Evolutionary conservation across 2,888 invertebrate species (phyloP), one percentile per base, ranked within the genome.

Genomic region (Acleris literana): DNA sequence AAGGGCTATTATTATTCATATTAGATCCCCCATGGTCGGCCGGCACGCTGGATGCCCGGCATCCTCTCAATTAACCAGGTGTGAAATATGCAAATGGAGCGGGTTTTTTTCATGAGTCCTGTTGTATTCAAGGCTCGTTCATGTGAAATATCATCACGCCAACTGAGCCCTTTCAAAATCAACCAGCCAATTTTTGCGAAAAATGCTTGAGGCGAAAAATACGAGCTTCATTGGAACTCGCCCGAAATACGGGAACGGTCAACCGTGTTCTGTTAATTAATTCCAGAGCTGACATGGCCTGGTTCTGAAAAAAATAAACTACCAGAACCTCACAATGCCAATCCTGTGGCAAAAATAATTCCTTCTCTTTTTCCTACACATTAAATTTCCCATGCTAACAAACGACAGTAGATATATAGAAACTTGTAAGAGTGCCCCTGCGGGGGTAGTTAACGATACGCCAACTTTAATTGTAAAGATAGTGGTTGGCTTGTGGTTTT

Each of bases 81-180:
- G 85, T 85, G 83, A 86, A 86, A 87, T 84, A 84, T 86, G 85
- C 80, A 85, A 84, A 82, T 78, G 74, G 74, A 78, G 72, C 58
- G 67, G 69, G 33, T 9, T 70, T 74, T 72, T 71, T 70, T 71
- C 71, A 67, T 71, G 67, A 68, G 69, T 70, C 64, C 68, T 68
- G 71, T 68, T 71, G 67, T 6, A 17, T 43, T 60, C n/a, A 22
- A 52, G 33, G 56, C 5, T 46, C 11, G 46, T 29, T 22, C 33
- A 58, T 49, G 20, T 46, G n/a, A 63, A 58, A 62, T 63, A 58
- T 58, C n/a, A 53, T 46, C 25, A 53, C 16, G 17, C 33, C 29
- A 46, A 52, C 22, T n/a, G 9, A 11, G 16, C 13, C 46, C 33
- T 29, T 11, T 46, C 16, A 54, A 48, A 58, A 20, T 39, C 20